These are phyloP conservation scores for Lepidochitona cinerea DNA, from an alignment of 2,888 invertebrate species.

Conservation along the genomic window DNA sequence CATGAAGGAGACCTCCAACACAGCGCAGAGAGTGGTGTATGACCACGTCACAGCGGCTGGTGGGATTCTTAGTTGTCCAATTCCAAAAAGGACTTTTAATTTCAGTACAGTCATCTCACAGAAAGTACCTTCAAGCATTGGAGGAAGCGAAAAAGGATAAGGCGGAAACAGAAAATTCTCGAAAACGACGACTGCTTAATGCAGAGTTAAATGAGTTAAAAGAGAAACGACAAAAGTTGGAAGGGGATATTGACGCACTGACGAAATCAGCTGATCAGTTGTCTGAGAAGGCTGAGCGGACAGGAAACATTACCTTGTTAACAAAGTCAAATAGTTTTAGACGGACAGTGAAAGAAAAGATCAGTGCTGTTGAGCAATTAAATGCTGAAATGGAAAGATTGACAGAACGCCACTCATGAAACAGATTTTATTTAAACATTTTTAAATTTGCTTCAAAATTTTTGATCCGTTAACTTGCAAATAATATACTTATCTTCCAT, in stretches of 20 bases:
- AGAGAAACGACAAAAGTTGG: neutral
- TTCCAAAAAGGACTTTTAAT: neutral
- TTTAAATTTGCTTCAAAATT: too few relatives aligned
- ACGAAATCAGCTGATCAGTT: neutral
- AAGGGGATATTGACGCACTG: neutral
- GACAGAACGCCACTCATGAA: neutral
- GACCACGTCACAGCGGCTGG: neutral
- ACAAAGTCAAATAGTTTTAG: too few relatives aligned
- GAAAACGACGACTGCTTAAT: neutral
- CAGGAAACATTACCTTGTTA: neutral
- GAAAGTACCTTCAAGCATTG: neutral
- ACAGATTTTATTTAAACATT: too few relatives aligned
- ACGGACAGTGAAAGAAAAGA: slow-evolving; percentile 3
- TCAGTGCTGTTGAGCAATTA: neutral
- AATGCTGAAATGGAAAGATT: neutral
- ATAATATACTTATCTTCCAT: too few relatives aligned
- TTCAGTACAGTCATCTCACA: neutral
- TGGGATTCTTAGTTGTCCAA: neutral
- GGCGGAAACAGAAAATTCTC: neutral
- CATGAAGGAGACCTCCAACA: neutral
- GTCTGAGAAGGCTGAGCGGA: slow-evolving; percentile 9
- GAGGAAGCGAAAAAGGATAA: neutral
- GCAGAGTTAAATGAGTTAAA: neutral
- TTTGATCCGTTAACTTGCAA: too few relatives aligned
- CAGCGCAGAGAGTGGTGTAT: neutral